A percentile compares a stretch with the other conserved stretches of the same genome.
Evolutionary conservation across 2,888 invertebrate species (phyloP).

Genomic region (Entomobrya multifasciata): DNA sequence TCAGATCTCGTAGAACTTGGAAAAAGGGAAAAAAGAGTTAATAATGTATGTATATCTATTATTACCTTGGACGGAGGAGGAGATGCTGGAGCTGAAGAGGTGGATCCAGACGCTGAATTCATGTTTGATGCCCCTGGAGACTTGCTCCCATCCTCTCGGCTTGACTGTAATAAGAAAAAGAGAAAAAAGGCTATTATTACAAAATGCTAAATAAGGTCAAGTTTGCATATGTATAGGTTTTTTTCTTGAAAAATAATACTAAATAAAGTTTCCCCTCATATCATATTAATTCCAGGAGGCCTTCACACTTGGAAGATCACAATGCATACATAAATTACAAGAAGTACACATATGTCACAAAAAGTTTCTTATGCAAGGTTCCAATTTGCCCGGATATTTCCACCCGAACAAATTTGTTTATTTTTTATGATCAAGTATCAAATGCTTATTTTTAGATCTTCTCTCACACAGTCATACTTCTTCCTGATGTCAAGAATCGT

Average conservation of each 20-base stretch:
- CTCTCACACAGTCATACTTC: background rate
- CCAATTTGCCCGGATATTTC: background rate
- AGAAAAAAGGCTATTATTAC: background rate
- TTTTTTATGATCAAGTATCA: background rate
- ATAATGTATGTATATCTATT: too few species aligned
- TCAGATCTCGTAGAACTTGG: slow-evolving; percentile 28
- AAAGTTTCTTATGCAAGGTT: background rate
- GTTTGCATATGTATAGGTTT: background rate
- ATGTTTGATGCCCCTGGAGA: slow-evolving; percentile 83
- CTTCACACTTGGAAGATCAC: slow-evolving; percentile 1
- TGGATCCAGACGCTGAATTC: slow-evolving; percentile 82
- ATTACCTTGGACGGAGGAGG: slow-evolving; percentile 79
- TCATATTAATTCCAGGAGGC: background rate
- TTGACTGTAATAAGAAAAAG: slow-evolving; percentile 81
- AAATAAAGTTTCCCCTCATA: background rate
- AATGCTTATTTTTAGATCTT: background rate
- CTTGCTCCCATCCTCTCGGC: slow-evolving; percentile 81
- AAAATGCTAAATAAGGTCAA: background rate
- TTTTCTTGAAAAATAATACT: background rate
- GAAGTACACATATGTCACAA: too few species aligned
- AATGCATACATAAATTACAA: background rate
- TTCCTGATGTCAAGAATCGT: too few species aligned
- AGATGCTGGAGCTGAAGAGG: slow-evolving; percentile 81
- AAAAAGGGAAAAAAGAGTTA: background rate
- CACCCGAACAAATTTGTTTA: background rate